phyloP scores from a whole-genome alignment of 2,797 vertebrate genomes.

The Sitta carolinensis region DNA sequence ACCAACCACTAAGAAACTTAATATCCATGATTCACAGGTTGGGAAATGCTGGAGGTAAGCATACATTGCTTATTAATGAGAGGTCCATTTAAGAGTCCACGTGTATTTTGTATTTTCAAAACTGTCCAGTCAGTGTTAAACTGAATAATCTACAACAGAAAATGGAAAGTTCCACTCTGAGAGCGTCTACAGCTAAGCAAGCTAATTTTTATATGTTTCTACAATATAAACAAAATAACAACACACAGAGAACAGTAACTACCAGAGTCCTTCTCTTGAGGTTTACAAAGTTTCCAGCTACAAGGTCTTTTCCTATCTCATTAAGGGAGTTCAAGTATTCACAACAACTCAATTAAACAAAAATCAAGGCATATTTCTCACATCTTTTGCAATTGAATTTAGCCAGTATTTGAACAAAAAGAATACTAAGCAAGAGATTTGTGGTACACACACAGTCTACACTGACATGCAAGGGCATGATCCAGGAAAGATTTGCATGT shows the following conservation, averaged over 20 bases:
- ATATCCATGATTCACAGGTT: not conserved
- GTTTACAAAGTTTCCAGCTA: not conserved
- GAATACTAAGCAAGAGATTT: not conserved
- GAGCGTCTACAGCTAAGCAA: not conserved
- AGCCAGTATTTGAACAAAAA: not conserved
- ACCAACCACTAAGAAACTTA: not conserved
- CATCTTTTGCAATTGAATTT: not conserved
- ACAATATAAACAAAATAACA: slow-evolving; percentile 21
- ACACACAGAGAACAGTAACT: not conserved
- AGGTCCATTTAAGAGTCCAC: not conserved
- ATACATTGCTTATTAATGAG: not conserved
- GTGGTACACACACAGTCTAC: not conserved
- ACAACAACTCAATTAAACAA: not conserved
- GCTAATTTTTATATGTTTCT: not conserved
- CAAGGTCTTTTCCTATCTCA: not conserved
- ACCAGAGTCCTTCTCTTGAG: not conserved
- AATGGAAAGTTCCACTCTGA: not conserved
- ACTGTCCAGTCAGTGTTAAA: not conserved
- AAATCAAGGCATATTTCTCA: not conserved
- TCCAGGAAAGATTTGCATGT: not conserved
- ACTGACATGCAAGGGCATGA: not conserved
- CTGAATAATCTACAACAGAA: not conserved
- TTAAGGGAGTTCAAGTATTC: not conserved
- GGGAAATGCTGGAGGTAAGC: not conserved
- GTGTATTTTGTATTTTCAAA: not conserved